A percentile compares a stretch with the other conserved stretches of the same genome.
Evolutionary conservation across 2,797 vertebrate genomes (phyloP).

Genomic region (Epinephelus coioides): DNA sequence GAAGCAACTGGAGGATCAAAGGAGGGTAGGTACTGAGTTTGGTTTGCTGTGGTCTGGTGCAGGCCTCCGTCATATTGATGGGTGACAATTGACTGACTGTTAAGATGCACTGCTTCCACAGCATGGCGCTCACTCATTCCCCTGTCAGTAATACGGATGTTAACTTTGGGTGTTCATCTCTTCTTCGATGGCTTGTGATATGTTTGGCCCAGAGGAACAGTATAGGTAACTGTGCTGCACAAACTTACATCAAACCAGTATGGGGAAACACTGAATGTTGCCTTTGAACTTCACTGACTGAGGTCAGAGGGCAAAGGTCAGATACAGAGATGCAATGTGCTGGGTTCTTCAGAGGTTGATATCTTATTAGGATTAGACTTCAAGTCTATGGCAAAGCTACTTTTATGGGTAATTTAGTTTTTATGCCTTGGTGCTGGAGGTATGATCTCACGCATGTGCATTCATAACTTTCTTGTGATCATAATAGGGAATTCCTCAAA

Average conservation of each 20-base stretch:
- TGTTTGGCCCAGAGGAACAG: slow-evolving; percentile 6
- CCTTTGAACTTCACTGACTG: slow-evolving; percentile 31
- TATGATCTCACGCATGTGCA: too few species aligned
- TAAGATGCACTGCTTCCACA: slow-evolving; percentile 52
- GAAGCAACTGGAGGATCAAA: slow-evolving; percentile 98
- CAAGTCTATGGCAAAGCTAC: neutral
- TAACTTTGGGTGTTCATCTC: slow-evolving; percentile 17
- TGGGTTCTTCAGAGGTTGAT: neutral
- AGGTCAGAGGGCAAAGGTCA: slow-evolving; percentile 24
- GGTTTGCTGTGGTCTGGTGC: slow-evolving; percentile 55
- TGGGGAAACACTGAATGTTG: neutral
- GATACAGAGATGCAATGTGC: slow-evolving; percentile 4
- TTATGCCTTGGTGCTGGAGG: too few species aligned
- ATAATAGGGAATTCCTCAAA: too few species aligned
- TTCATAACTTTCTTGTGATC: too few species aligned
- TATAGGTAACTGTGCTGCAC: slow-evolving; percentile 11
- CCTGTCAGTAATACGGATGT: slow-evolving; percentile 16
- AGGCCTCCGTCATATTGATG: slow-evolving; percentile 38
- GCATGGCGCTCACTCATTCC: slow-evolving; percentile 65
- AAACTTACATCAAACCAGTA: slow-evolving; percentile 24
- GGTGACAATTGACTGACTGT: slow-evolving; percentile 25
- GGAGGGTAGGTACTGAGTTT: slow-evolving; percentile 92
- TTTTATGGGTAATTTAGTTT: neutral
- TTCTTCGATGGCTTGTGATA: slow-evolving; percentile 4
- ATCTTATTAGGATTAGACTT: neutral